Evolutionary conservation across 2,888 invertebrate genomes (phyloP), one percentile per base, ranked within the genome.

Genomic region (Lathronympha strigana): DNA sequence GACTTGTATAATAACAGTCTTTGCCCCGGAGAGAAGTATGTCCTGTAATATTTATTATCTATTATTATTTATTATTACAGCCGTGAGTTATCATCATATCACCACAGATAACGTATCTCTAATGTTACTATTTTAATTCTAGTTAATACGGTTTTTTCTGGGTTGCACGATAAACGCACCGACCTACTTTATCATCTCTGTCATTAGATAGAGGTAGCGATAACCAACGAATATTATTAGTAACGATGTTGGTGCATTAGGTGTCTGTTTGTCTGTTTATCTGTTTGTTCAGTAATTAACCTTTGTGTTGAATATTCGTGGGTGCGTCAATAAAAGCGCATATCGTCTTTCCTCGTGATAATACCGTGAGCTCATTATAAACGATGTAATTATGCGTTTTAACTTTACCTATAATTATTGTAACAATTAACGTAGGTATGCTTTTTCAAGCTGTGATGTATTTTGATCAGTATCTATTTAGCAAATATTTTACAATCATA

Each of bases 261-360:
- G 60, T 61, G 60, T 38, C n/a, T 38, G 50, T 40, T 40, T 38
- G 38, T n/a, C 17, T 23, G 6, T 15, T n/a, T n/a, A n/a, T n/a
- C n/a, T n/a, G n/a, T n/a, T n/a, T 31, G 17, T 38, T 31, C 9
- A n/a, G 11, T 11, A 40, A 53, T 62, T 53, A 53, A 62, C 61
- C 61, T 62, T 62, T 62, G 53, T 62, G 43, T 53, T 43, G 43
- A 45, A 45, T 31, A 21, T 62, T 47, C 43, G 33, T 45, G 53
- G n/a, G 53, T 45, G 23, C 6, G 61, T 36, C 23, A 33, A 33
- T 25, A 62, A 23, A 43, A 19, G 9, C 25, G n/a, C 28, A 33
- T 45, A 62, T 62, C 45, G 11, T 21, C 33, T 54, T 54, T 45
- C 45, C 53, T 53, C n/a, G n/a, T n/a, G n/a, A n/a, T 23, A 31